Base-by-base conservation (phyloP, 2,113 vertebrate species). In the Elaphurus davidianus region DNA sequence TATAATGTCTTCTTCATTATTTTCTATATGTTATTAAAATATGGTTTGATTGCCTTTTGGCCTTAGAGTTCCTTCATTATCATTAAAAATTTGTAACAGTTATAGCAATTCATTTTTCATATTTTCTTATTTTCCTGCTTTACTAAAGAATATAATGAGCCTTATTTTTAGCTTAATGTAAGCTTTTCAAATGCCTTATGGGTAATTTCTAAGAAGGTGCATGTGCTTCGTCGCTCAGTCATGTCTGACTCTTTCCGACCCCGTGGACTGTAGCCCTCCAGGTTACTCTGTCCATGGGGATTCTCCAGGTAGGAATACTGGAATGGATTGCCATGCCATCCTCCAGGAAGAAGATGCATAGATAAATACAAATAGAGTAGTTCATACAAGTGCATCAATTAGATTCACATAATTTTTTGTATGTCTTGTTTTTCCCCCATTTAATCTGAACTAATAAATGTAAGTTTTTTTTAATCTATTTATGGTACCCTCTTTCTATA, bases 231-330 rank as follows among this genome's bases (percentile, higher is more conserved):
- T 36, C 2, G 1, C n/a, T 71, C 19, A 71, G 9, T 71, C 8
- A 0, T 67, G 17, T 21, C 33, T 67, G 64, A 67, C 33, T 67
- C n/a, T 36, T n/a, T 67, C 19, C 0, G 2, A 71, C n/a, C 19
- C 17, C 64, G 3, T 36, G 19, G 64, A 23, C 9, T 36, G 19
- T 36, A 36, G n/a, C n/a, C n/a, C n/a, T 71, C 64, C n/a, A 71
- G 17, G 9, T 36, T 36, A 36, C n/a, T 71, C 64, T 23, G 64
- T 71, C n/a, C 64, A 71, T 23, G 19, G 64, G 64, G n/a, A 23
- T 71, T 71, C 19, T 23, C n/a, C n/a, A 71, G 64, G n/a, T 10
- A 12, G 21, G 19, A 71, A 36, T 71, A 71, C n/a, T 71, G n/a
- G 64, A 21, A 71, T 71, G n/a, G n/a, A 12, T 23, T 71, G 17